Base-by-base conservation (phyloP, 2,888 invertebrate genomes). In the Octonoba sinensis region DNA sequence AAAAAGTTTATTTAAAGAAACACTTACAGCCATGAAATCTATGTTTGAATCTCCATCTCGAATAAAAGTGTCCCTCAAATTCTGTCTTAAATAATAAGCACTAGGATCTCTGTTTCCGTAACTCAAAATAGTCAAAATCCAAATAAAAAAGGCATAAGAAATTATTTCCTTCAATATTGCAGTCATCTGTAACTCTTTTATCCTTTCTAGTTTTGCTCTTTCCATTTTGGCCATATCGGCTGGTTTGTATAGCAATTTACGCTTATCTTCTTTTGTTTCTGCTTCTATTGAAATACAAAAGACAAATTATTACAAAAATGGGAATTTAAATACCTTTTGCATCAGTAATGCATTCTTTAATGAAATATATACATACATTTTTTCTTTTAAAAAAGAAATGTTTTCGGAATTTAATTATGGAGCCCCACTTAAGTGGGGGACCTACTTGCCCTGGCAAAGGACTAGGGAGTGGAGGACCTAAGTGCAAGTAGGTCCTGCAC, bases 161-260 rank as follows among this genome's bases (percentile, higher is more conserved):
- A 88, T 76, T 15, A 90, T 89, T 85, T 90, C 90, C 67, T 88
- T 85, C 16, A 90, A 77, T 46, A 90, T 87, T 13, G 86, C 86
- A 86, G 88, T 89, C 89, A 90, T 90, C 85, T 89, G 87, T 16
- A 90, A 86, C 85, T 90, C 90, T 74, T 89, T 89, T 82, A 88
- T 71, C 15, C 90, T 85, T 51, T 87, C 85, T 57, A 87, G 84
- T 66, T 89, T 85, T 1, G 88, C 88, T 69, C 86, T 86, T 82
- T 88, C 87, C 72, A 90, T 85, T 3, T 85, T 83, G 16, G 85
- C 86, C 3, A 87, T 87, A 81, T 89, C 87, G 16, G 88, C 89
- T 6, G 89, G 89, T 70, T 85, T 70, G 49, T 83, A 83, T 15
- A 77, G 27, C 1, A 83, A 36, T 62, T 83, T 83, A 1, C 51